phyloP scores from a whole-genome alignment of 2,888 invertebrate genomes.

The Lasioglossum oenotherae region DNA sequence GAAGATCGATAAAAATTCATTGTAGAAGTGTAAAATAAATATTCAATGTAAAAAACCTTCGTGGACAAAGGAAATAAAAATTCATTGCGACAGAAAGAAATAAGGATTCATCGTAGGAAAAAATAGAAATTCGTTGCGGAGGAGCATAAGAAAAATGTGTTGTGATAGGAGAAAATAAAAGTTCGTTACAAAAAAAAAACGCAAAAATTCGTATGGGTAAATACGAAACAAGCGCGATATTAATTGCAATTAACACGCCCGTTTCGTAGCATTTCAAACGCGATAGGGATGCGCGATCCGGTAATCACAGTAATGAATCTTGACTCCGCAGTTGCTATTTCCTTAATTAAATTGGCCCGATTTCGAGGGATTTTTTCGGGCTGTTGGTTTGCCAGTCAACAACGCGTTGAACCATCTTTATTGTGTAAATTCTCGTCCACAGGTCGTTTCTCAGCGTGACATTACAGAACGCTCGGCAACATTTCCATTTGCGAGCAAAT shows the following conservation, averaged over 20 bases:
- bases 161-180: background rate
- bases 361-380: background rate
- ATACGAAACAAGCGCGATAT: background rate
- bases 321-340: background rate
- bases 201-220: background rate
- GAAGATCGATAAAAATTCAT: too few species aligned
- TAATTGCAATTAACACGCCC: background rate
- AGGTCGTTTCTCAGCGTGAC: background rate
- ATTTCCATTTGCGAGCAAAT: background rate
- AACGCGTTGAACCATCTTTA: background rate
- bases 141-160: too few species aligned
- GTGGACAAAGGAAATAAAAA: too few species aligned
- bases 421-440: background rate
- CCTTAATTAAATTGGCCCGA: background rate
- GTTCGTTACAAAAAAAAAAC: background rate
- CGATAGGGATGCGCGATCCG: background rate
- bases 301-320: background rate
- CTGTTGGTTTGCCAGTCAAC: background rate
- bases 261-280: background rate
- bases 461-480: background rate
- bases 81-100: background rate
- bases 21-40: too few species aligned
- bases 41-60: too few species aligned
- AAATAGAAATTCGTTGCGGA: background rate
- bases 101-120: too few species aligned